Percentiles rank a stretch among this genome's conserved stretches.
phyloP scores from a whole-genome alignment of 2,888 invertebrate genomes.

The Sepioteuthis lessoniana region DNA sequence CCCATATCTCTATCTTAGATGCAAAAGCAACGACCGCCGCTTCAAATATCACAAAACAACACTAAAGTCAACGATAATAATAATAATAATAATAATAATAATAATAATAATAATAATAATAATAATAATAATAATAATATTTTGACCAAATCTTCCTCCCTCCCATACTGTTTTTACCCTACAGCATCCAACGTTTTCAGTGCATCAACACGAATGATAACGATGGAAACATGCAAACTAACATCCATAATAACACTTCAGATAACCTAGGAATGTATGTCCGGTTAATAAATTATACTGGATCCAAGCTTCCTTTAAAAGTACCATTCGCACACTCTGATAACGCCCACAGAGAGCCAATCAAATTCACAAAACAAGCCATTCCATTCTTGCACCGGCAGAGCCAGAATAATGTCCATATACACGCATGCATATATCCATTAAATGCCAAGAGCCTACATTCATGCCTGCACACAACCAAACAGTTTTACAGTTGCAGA shows the following conservation, averaged over 20 bases:
- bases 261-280: not conserved
- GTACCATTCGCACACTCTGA: not conserved
- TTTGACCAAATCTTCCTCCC: too few species aligned
- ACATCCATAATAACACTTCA: conserved; percentile 33
- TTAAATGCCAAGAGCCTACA: not conserved
- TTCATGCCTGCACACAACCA: too few species aligned
- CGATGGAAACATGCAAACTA: not conserved
- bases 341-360: not conserved
- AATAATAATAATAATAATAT: too few species aligned
- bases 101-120: too few species aligned
- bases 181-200: not conserved
- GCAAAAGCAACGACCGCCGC: not conserved
- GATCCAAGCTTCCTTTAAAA: not conserved
- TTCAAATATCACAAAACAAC: not conserved
- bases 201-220: not conserved
- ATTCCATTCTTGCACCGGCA: not conserved
- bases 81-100: not conserved
- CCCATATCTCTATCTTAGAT: not conserved
- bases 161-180: not conserved
- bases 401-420: not conserved
- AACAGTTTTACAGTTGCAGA: not conserved
- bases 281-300: not conserved
- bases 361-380: not conserved
- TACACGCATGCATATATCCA: not conserved
- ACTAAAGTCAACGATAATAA: not conserved